Percentiles rank a stretch among this genome's conserved stretches.
These are phyloP conservation scores for Schizopygopsis pylzovi DNA, from an alignment of 2,797 vertebrate species.

Conservation along the genomic window DNA sequence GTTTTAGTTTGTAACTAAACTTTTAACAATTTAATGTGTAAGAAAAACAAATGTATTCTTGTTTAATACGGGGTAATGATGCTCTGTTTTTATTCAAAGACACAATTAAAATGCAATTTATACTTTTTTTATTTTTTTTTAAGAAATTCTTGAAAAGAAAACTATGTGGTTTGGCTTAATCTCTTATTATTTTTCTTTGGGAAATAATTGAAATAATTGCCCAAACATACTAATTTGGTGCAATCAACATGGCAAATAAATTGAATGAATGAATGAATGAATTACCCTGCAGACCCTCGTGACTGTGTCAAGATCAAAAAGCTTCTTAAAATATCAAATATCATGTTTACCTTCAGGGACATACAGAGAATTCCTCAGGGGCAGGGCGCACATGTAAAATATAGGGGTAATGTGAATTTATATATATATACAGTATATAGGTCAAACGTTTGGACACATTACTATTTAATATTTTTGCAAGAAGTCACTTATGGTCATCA, in stretches of 20 bases:
- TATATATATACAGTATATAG: no score
- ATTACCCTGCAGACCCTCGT: background rate
- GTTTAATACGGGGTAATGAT: background rate
- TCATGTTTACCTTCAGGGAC: no score
- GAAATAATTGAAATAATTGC: background rate
- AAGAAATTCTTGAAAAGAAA: background rate
- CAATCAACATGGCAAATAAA: no score
- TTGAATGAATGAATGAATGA: no score
- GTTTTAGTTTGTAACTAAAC: background rate
- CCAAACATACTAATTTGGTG: background rate
- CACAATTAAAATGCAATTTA: background rate
- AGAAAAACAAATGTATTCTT: background rate
- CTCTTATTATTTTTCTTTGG: background rate
- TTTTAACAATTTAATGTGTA: background rate
- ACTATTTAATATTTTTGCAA: no score
- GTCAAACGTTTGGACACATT: no score
- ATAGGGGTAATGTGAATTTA: no score
- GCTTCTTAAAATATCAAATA: background rate
- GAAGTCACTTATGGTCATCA: no score
- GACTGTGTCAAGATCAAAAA: background rate
- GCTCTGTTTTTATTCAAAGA: conserved; percentile 1
- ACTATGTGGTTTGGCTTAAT: background rate
- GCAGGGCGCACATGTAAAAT: no score
- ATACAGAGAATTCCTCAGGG: no score
- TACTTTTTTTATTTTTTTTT: no score